Evolutionary conservation across 2,888 invertebrate genomes (phyloP).

Genomic region (Pterostichus madidus): DNA sequence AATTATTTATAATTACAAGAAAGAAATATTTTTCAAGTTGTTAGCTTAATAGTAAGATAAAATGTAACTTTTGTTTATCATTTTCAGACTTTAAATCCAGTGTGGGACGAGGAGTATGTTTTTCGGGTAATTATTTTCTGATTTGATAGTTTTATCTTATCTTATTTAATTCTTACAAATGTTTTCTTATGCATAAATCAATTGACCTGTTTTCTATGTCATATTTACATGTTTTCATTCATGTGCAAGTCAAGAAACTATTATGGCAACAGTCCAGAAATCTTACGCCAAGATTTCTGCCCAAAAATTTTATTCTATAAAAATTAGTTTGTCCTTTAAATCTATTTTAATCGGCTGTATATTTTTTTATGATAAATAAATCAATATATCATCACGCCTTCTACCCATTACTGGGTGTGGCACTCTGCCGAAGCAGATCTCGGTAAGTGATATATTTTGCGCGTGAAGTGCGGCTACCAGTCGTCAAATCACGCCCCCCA

Average conservation of each 20-base stretch:
- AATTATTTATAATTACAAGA: not conserved
- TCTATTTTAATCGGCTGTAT: too few relatives aligned
- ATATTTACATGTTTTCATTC: not conserved
- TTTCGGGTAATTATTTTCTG: slow-evolving; percentile 87
- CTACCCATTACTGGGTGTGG: too few relatives aligned
- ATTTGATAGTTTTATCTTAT: slow-evolving; percentile 34
- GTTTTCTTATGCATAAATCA: slow-evolving; percentile 6
- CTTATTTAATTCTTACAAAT: not conserved
- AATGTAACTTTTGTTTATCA: slow-evolving; percentile 16
- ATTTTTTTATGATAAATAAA: too few relatives aligned
- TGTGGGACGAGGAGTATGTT: slow-evolving; percentile 98
- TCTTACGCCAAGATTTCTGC: too few relatives aligned
- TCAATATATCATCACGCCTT: too few relatives aligned
- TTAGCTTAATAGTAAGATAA: slow-evolving; percentile 32
- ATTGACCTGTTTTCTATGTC: slow-evolving; percentile 3
- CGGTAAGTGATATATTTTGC: too few relatives aligned
- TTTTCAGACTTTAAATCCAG: slow-evolving; percentile 95
- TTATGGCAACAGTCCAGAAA: not conserved
- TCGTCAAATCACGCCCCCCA: too few relatives aligned
- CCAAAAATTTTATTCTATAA: too few relatives aligned
- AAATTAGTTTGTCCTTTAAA: too few relatives aligned
- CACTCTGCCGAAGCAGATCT: too few relatives aligned
- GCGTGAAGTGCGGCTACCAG: too few relatives aligned
- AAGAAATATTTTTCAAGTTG: not conserved
- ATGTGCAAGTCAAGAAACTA: not conserved